phyloP scores from a whole-genome alignment of 2,797 vertebrate species.

The Hoplostethus atlanticus region DNA sequence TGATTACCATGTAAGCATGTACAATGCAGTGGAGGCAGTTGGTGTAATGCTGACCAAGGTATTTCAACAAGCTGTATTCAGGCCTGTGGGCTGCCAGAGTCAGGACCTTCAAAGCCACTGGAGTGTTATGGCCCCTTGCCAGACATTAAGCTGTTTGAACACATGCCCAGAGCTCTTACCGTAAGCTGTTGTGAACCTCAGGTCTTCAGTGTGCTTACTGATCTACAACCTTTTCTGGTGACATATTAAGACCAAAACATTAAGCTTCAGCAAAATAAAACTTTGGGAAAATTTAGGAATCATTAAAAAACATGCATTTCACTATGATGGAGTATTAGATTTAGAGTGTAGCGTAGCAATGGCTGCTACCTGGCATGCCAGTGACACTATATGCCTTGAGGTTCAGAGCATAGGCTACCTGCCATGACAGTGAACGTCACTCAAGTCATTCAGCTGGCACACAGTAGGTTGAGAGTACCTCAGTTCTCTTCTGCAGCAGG shows the following conservation, averaged over 20 bases:
- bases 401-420: slow-evolving; percentile 17
- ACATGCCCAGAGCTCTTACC: slow-evolving; percentile 34
- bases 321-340: neutral
- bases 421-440: slow-evolving; percentile 12
- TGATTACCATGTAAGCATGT: slow-evolving; percentile 41
- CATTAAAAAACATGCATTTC: slow-evolving; percentile 7
- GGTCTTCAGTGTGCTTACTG: slow-evolving; percentile 51
- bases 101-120: slow-evolving; percentile 18
- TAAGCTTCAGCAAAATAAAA: slow-evolving; percentile 5
- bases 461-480: slow-evolving; percentile 28
- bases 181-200: slow-evolving; percentile 61
- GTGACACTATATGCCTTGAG: slow-evolving; percentile 8
- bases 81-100: slow-evolving; percentile 8
- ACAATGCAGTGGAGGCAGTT: slow-evolving; percentile 32
- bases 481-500: slow-evolving; percentile 17
- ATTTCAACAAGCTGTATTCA: slow-evolving; percentile 25
- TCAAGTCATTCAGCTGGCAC: slow-evolving; percentile 24
- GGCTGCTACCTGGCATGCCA: slow-evolving; percentile 13
- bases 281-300: slow-evolving; percentile 10
- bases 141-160: slow-evolving; percentile 35
- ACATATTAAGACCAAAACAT: neutral
- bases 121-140: slow-evolving; percentile 20
- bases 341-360: slow-evolving; percentile 12
- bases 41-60: slow-evolving; percentile 18
- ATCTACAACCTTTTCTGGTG: slow-evolving; percentile 4